Base-by-base conservation (phyloP, 2,888 invertebrate species). In the Andrena trimmerana region DNA sequence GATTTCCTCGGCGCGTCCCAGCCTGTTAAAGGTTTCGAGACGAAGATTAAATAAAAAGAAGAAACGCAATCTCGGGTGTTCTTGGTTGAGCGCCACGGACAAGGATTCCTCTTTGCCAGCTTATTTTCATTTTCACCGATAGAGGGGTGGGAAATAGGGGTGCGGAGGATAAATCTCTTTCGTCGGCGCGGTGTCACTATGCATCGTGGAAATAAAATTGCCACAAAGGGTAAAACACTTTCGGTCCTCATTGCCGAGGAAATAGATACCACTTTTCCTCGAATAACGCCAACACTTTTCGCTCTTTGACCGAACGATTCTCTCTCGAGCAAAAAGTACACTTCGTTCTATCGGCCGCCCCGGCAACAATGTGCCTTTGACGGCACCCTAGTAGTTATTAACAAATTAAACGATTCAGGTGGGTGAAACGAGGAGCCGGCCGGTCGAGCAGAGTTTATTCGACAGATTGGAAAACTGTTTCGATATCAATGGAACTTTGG, bases 401-500 rank as follows among this genome's bases (percentile, higher is more conserved):
- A 63, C 10, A 29, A 52, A 66, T 66, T 67, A 36, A 78, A 65
- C 59, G 50, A 16, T n/a, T 27, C 20, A 10, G 7, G 31, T 6
- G 33, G 36, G 16, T n/a, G 36, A 48, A 24, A n/a, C 13, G 29
- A 54, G 50, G n/a, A 67, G 60, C 36, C 20, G 59, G 8, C 13
- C 27, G 31, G 24, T 42, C 16, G 65, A 2, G 4, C 42, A 6
- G 65, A 54, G 66, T 68, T 50, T 68, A 33, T 52, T 48, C 67
- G 60, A 48, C 62, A 20, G 52, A 78, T 68, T 73, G 54, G 62
- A 74, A 42, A 73, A 62, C 36, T 52, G 73, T 78, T 63, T 42
- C 71, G 50, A 10, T 71, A 52, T 69, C 76, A n/a, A 63, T 69
- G 27, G 69, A 69, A 54, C 52, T 54, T 63, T n/a, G 59, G 29